These are phyloP conservation scores for Loris lydekkerianus DNA, from an alignment of 2,797 vertebrate genomes.

Conservation along the genomic window DNA sequence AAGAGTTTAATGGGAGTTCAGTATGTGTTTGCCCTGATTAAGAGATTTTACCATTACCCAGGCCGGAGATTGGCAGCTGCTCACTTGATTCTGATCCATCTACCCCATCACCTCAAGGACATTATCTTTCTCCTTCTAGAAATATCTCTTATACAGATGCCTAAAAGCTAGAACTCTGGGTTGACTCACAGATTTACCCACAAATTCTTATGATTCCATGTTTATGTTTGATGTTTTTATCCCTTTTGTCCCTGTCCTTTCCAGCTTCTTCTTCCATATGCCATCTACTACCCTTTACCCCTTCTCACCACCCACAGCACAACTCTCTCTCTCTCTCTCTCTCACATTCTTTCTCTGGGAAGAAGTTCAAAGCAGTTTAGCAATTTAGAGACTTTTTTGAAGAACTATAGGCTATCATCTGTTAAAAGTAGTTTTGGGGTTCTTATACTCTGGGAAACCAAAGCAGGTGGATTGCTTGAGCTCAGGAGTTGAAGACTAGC, in stretches of 20 bases:
- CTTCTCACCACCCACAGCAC: background rate
- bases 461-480: no score
- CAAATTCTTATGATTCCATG: background rate
- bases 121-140: background rate
- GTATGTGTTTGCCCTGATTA: background rate
- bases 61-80: background rate
- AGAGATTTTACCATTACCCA: background rate
- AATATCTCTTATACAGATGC: background rate
- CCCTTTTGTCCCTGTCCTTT: background rate
- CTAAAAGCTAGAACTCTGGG: background rate
- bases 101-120: no score
- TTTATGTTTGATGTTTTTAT: background rate
- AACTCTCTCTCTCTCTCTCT: no score
- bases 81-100: background rate
- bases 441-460: no score
- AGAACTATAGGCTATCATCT: background rate
- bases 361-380: background rate
- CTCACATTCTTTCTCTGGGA: background rate
- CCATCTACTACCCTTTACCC: background rate
- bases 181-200: background rate
- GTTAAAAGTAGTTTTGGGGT: slow-evolving; percentile 22
- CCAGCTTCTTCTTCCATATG: background rate
- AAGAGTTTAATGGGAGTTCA: background rate
- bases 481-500: no score
- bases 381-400: background rate